Conservation (phyloP, 1,140 invertebrate species). For the Orius laevigatus region DNA sequence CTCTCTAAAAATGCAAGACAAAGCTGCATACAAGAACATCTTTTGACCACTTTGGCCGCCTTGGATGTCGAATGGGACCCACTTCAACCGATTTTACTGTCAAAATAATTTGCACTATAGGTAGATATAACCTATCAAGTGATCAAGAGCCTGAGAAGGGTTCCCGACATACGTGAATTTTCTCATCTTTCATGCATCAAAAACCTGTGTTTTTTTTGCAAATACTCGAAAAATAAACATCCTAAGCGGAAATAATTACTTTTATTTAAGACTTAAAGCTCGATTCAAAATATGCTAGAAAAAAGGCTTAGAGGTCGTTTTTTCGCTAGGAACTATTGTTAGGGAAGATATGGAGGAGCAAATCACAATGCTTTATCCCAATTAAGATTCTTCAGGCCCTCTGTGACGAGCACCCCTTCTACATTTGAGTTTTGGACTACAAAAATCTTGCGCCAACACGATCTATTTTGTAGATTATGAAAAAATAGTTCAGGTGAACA, state of each 20-base stretch:
- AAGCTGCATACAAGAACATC: conserved; percentile 1
- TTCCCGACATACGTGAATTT: not conserved
- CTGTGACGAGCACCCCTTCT: too few species aligned
- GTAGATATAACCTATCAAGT: not conserved
- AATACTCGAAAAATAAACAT: not conserved
- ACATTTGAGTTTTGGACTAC: not conserved
- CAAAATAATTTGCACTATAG: conserved; percentile 9
- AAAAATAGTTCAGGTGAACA: not conserved
- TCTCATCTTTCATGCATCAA: not conserved
- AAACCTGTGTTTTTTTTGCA: not conserved
- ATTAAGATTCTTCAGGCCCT: too few species aligned
- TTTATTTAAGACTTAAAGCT: too few species aligned
- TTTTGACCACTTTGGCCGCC: conserved; percentile 1
- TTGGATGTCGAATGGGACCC: conserved; percentile 12
- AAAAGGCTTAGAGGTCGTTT: too few species aligned
- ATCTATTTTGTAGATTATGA: not conserved
- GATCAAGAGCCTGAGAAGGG: not conserved
- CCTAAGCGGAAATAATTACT: too few species aligned
- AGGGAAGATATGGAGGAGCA: too few species aligned
- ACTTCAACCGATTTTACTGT: not conserved
- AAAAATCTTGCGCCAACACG: not conserved
- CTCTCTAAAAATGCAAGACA: conserved; percentile 8
- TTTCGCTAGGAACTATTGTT: too few species aligned
- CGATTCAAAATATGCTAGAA: too few species aligned
- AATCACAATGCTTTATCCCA: too few species aligned